A percentile compares a stretch with the other conserved stretches of the same genome.
These are phyloP conservation scores for Mechanitis messenoides DNA, from an alignment of 2,888 invertebrate species.

Conservation along the genomic window DNA sequence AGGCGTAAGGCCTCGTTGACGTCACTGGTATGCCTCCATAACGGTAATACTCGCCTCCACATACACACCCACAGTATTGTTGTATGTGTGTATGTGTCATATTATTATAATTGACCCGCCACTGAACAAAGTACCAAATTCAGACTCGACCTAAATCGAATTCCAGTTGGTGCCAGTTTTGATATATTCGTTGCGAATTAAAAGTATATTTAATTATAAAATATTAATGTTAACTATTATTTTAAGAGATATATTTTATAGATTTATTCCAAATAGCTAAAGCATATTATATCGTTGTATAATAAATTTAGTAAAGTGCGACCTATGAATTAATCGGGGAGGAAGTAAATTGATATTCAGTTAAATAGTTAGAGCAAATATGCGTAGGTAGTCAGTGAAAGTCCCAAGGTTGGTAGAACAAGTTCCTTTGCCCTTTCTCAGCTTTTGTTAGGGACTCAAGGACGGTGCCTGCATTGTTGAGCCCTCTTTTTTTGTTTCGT, in stretches of 20 bases:
- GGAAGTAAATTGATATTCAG: conserved; percentile 15
- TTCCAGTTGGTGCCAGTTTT: conserved; percentile 36
- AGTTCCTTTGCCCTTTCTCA: conserved; percentile 75
- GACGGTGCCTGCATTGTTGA: conserved; percentile 69
- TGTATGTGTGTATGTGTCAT: conserved; percentile 35
- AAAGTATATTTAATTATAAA: background rate
- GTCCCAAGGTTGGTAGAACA: conserved; percentile 70
- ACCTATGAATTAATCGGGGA: conserved; percentile 6
- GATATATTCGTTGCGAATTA: conserved; percentile 31
- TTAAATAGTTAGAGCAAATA: conserved; percentile 35
- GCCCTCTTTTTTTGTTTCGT: conserved; percentile 59
- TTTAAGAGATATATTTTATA: background rate
- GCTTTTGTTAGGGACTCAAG: conserved; percentile 73
- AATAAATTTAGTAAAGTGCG: background rate
- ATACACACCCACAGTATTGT: conserved; percentile 46
- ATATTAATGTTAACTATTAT: background rate
- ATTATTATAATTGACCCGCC: conserved; percentile 59
- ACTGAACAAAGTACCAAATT: conserved; percentile 55
- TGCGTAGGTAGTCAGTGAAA: conserved; percentile 72
- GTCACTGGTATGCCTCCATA: conserved; percentile 75
- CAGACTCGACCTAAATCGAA: conserved; percentile 63
- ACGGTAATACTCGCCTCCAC: conserved; percentile 72
- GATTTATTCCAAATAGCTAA: background rate
- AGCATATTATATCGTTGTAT: background rate
- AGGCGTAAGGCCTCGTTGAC: conserved; percentile 70